phyloP scores from a whole-genome alignment of 2,888 invertebrate species.

The Lamellibrachia columna region DNA sequence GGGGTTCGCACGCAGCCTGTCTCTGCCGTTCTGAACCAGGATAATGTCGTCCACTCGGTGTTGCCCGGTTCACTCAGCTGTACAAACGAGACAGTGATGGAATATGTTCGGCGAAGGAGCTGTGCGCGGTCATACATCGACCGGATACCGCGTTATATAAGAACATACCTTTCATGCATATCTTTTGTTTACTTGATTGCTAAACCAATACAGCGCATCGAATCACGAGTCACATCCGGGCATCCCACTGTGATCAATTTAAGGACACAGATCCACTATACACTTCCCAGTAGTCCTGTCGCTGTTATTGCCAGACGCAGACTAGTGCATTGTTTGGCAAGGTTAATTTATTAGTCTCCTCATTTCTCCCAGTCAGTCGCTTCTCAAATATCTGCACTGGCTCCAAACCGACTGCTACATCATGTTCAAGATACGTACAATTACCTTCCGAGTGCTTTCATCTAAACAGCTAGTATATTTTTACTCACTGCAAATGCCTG shows the following conservation, averaged over 20 bases:
- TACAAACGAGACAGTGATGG: background rate
- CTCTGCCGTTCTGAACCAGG: too few relatives aligned
- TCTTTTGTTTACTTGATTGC: slow-evolving; percentile 1
- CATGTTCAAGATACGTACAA: slow-evolving; percentile 4
- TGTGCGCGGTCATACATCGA: background rate
- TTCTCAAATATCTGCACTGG: background rate
- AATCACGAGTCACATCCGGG: background rate
- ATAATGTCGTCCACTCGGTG: too few relatives aligned
- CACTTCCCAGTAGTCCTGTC: background rate
- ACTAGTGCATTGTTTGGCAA: background rate
- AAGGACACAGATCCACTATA: too few relatives aligned
- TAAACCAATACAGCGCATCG: background rate
- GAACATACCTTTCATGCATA: background rate
- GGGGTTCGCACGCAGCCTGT: too few relatives aligned
- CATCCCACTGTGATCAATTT: background rate
- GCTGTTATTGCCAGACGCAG: background rate
- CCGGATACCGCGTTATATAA: background rate
- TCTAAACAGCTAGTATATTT: slow-evolving; percentile 2
- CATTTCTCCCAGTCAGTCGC: background rate
- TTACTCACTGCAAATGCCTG: slow-evolving; percentile 4
- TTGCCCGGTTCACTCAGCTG: too few relatives aligned
- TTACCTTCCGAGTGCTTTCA: background rate
- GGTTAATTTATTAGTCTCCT: background rate
- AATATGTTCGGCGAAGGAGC: background rate
- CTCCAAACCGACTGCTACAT: background rate